Evolutionary conservation across 2,797 vertebrate species (phyloP), one percentile per base, ranked within the genome.

Genomic region (Takifugu ocellatus): DNA sequence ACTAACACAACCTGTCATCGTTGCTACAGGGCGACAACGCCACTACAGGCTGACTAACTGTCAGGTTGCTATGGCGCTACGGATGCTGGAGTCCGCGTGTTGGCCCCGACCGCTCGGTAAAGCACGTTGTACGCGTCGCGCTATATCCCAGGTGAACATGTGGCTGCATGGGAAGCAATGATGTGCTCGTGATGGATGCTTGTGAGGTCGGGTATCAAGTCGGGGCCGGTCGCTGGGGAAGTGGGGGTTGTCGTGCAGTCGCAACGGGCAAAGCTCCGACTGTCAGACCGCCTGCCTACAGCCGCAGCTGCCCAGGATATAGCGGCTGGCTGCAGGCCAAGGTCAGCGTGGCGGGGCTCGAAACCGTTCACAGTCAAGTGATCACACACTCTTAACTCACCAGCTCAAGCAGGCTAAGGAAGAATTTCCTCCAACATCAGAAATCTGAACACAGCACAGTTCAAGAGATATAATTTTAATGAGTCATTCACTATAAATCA

Each of bases 121-220:
- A 50, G 31, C 29, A 1, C 84, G 78, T 66, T 66, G 65, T 51
- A 14, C 67, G 70, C 57, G 63, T 71, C 72, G 54, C 65, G 67
- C 66, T 72, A 70, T 15, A 57, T 93, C 89, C 87, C 91, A 90
- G 69, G 88, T 91, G 89, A 87, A 84, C 57, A 54, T 75, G 61
- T 51, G 70, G 75, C 82, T 87, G 86, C 78, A 64, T 78, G 73
- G 85, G 84, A 87, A 92, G 85, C 71, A 47, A 83, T 33, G 83
- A 92, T 91, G 88, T 70, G 72, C 75, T 74, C 63, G 62, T 95
- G 92, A 94, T 81, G 88, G 90, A 93, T 92, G 88, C 63, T 77
- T 83, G 84, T 72, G 77, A 66, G 79, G 90, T 88, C 77, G 84
- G 84, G 90, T 84, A 92, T 76, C 78, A 91, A 89, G 90, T 84